Evolutionary conservation across 2,113 vertebrate species (phyloP).

Genomic region (Chitala chitala): DNA sequence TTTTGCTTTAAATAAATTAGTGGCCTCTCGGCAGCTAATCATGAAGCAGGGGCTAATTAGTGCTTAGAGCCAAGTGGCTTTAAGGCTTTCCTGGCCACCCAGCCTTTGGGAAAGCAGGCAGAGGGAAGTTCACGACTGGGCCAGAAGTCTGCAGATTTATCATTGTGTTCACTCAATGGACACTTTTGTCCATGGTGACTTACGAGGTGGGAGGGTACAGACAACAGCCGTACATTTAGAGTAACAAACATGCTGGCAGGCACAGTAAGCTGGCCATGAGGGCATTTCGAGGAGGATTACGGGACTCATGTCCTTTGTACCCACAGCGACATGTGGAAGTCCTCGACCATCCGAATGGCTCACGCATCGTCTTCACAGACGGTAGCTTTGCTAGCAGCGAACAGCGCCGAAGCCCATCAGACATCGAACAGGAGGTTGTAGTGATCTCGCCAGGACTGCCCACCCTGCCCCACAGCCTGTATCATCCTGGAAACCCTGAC

Average conservation of each 20-base stretch:
- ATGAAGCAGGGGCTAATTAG: constrained; percentile 37
- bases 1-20: constrained; percentile 55
- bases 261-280: too few relatives aligned
- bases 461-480: constrained; percentile 52
- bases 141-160: background rate
- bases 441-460: constrained; percentile 62
- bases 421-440: constrained; percentile 53
- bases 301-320: constrained; percentile 36
- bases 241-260: too few relatives aligned
- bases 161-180: too few relatives aligned
- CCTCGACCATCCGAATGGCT: constrained; percentile 48
- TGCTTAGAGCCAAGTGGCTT: constrained; percentile 34
- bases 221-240: too few relatives aligned
- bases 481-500: background rate
- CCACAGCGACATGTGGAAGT: constrained; percentile 46
- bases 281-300: constrained; percentile 23
- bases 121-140: constrained; percentile 16
- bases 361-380: constrained; percentile 45
- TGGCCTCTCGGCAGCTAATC: constrained; percentile 40
- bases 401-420: constrained; percentile 46
- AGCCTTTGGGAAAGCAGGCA: background rate
- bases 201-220: too few relatives aligned
- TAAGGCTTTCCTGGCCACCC: constrained; percentile 10
- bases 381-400: constrained; percentile 37
- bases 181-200: too few relatives aligned